A percentile compares a stretch with the other conserved stretches of the same genome.
phyloP scores from a whole-genome alignment of 2,113 vertebrate genomes.

The Ochotona princeps region DNA sequence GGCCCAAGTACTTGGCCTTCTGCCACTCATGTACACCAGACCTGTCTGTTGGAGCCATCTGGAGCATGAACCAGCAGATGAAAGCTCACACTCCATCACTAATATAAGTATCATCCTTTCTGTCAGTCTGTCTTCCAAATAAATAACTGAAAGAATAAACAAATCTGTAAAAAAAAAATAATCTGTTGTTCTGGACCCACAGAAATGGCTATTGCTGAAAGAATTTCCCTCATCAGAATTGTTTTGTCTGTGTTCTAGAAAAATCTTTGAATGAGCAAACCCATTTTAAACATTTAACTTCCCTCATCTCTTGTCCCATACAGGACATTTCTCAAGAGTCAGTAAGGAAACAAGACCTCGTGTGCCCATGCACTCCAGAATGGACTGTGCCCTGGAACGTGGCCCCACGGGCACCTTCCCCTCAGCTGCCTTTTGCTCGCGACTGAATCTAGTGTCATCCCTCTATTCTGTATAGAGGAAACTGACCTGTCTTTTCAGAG shows the following conservation, averaged over 20 bases:
- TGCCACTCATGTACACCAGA: no score
- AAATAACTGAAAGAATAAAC: no score
- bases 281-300: background rate
- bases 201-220: constrained; percentile 25
- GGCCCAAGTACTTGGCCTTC: no score
- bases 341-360: background rate
- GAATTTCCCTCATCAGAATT: constrained; percentile 14
- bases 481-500: background rate
- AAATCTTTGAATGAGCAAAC: constrained; percentile 3
- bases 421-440: background rate
- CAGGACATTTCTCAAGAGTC: background rate
- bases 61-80: no score
- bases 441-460: background rate
- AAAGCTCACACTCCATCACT: no score
- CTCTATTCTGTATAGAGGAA: background rate
- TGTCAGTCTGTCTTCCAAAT: no score
- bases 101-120: no score
- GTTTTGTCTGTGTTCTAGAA: constrained; percentile 48
- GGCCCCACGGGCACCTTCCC: background rate
- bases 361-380: background rate
- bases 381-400: background rate
- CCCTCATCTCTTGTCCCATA: no score
- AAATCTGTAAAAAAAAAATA: background rate
- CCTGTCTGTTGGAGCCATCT: no score
- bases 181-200: constrained; percentile 20